Conservation (phyloP, 2,113 vertebrate genomes). For the Gyps fulvus region DNA sequence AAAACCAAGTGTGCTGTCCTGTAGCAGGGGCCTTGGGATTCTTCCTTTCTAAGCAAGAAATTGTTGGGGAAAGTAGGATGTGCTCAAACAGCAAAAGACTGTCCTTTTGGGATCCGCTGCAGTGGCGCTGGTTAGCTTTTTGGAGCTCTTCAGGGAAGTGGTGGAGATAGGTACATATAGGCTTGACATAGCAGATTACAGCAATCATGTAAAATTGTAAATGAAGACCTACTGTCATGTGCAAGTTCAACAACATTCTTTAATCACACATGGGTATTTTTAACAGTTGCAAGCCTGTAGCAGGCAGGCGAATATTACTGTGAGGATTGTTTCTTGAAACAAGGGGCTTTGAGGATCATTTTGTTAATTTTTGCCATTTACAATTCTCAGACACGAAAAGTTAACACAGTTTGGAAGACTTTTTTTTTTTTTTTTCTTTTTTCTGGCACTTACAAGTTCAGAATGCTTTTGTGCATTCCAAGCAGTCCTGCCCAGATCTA, state of each 20-base stretch:
- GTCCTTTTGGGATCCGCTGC: accelerated
- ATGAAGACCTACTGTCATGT: accelerated
- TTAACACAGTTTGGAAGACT: slow-evolving; percentile 72
- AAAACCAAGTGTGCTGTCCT: neutral
- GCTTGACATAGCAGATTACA: neutral
- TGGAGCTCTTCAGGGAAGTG: neutral
- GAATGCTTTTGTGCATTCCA: slow-evolving; percentile 78
- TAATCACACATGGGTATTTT: neutral
- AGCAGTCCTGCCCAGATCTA: slow-evolving; percentile 79
- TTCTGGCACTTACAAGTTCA: slow-evolving; percentile 76
- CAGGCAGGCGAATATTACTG: neutral
- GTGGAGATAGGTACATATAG: accelerated
- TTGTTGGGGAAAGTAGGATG: neutral
- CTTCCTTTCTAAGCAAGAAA: no score
- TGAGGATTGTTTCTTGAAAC: neutral
- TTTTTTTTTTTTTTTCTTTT: slow-evolving; percentile 49
- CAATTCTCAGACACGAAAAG: slow-evolving; percentile 64
- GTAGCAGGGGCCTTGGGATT: neutral
- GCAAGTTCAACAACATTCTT: neutral
- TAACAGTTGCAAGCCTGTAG: neutral
- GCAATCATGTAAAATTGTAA: accelerated
- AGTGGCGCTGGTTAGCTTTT: accelerated
- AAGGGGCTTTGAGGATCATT: neutral
- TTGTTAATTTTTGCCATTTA: slow-evolving; percentile 54
- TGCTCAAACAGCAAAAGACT: accelerated